Evolutionary conservation across 1,140 invertebrate genomes (phyloP).

Genomic region (Pogonomyrmex barbatus): DNA sequence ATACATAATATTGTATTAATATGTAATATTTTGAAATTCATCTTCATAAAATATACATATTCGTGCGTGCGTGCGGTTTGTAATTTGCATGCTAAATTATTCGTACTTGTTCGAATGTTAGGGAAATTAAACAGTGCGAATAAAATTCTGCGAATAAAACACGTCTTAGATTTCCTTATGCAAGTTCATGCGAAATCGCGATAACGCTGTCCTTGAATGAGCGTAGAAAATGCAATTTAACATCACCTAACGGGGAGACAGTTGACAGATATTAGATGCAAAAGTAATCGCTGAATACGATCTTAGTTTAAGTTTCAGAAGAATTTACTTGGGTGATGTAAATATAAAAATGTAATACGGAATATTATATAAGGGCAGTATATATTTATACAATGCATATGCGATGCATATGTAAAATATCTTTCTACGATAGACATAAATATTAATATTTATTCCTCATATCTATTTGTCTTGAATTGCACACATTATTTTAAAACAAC

Average conservation of each 20-base stretch:
- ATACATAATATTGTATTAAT: too few species aligned
- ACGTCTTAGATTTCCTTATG: background rate
- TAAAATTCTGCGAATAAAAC: background rate
- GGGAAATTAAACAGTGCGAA: background rate
- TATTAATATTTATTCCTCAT: background rate
- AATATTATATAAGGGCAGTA: background rate
- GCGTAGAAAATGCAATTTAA: conserved; percentile 11
- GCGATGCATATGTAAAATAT: background rate
- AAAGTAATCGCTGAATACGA: background rate
- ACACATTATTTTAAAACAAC: background rate
- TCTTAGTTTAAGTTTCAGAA: background rate
- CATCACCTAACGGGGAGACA: background rate
- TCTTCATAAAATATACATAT: background rate
- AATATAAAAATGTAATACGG: background rate
- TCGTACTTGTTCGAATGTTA: background rate
- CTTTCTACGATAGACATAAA: background rate
- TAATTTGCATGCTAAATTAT: background rate
- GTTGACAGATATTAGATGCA: background rate
- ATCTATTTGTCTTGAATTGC: background rate
- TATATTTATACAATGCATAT: background rate
- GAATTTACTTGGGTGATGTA: background rate
- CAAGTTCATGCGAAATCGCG: background rate
- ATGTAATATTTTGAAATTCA: background rate
- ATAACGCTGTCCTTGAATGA: conserved; percentile 1
- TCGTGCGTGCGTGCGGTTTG: background rate